Percentiles rank a stretch among this genome's conserved stretches.
These are phyloP conservation scores for Brevimyrus niger DNA, from an alignment of 2,113 vertebrate genomes.

Conservation along the genomic window DNA sequence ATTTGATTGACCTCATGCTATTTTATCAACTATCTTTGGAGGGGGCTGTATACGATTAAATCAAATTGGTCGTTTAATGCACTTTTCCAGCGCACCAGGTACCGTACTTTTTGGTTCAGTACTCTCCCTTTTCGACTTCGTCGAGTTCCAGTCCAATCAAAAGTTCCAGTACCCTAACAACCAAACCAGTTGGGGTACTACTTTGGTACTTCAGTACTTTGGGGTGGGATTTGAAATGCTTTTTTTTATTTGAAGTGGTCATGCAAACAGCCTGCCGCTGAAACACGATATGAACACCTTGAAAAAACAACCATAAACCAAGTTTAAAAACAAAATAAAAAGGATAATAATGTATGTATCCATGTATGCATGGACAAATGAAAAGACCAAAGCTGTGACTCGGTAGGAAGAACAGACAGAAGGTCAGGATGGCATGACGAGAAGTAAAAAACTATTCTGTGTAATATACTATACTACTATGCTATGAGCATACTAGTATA, in stretches of 20 bases:
- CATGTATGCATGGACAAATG: too few relatives aligned
- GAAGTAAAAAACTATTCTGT: too few relatives aligned
- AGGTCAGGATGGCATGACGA: too few relatives aligned
- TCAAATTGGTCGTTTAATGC: neutral
- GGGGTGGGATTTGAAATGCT: neutral
- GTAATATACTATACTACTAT: too few relatives aligned
- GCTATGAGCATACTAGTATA: too few relatives aligned
- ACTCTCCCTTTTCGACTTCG: neutral
- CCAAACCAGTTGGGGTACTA: neutral
- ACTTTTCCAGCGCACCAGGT: neutral
- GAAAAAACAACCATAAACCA: neutral
- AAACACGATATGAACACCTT: neutral
- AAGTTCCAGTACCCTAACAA: neutral
- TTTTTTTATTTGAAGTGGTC: neutral
- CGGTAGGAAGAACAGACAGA: too few relatives aligned
- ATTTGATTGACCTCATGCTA: neutral
- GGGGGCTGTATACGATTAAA: neutral
- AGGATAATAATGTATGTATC: neutral
- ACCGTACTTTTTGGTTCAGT: neutral
- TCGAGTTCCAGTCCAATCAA: neutral
- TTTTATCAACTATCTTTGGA: neutral
- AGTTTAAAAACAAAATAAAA: neutral
- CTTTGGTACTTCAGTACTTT: neutral
- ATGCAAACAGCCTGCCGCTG: neutral
- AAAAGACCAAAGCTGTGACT: too few relatives aligned